phyloP scores from a whole-genome alignment of 2,888 invertebrate genomes.

The Aleiodes alternator region DNA sequence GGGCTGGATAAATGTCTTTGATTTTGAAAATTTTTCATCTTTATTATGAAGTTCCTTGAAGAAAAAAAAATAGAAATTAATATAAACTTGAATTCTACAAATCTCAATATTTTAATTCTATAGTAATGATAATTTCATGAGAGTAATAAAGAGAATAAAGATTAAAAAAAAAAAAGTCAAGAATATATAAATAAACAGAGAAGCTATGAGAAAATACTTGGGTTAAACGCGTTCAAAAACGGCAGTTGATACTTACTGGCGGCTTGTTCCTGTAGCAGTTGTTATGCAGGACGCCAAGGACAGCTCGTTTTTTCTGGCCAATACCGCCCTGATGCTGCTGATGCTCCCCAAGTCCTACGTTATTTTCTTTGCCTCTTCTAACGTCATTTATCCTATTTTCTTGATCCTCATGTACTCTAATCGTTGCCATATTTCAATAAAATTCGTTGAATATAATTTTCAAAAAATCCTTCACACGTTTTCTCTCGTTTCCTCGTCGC shows the following conservation, averaged over 20 bases:
- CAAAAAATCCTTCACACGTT: constrained; percentile 1
- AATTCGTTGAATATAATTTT: too few species aligned
- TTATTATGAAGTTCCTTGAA: constrained; percentile 65
- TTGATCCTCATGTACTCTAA: constrained; percentile 86
- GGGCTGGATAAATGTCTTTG: constrained; percentile 67
- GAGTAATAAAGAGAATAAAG: not conserved
- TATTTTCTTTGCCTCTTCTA: constrained; percentile 77
- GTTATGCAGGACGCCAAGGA: constrained; percentile 81
- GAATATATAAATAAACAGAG: not conserved
- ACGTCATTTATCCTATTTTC: constrained; percentile 80
- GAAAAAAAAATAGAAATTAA: constrained; percentile 7
- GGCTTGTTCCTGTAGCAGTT: constrained; percentile 78
- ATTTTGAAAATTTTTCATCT: constrained; percentile 69
- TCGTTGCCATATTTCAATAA: constrained; percentile 81
- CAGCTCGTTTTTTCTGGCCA: constrained; percentile 78
- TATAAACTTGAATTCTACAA: too few species aligned
- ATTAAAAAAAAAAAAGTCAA: not conserved
- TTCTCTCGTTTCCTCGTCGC: constrained; percentile 17
- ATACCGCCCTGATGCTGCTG: constrained; percentile 46
- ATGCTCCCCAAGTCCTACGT: constrained; percentile 69
- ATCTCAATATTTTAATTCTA: not conserved
- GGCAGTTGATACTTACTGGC: constrained; percentile 76
- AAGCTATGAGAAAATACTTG: not conserved
- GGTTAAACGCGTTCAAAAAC: not conserved
- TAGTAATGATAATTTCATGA: not conserved